Conservation (phyloP, 2,113 vertebrate species). For the Passer montanus region DNA sequence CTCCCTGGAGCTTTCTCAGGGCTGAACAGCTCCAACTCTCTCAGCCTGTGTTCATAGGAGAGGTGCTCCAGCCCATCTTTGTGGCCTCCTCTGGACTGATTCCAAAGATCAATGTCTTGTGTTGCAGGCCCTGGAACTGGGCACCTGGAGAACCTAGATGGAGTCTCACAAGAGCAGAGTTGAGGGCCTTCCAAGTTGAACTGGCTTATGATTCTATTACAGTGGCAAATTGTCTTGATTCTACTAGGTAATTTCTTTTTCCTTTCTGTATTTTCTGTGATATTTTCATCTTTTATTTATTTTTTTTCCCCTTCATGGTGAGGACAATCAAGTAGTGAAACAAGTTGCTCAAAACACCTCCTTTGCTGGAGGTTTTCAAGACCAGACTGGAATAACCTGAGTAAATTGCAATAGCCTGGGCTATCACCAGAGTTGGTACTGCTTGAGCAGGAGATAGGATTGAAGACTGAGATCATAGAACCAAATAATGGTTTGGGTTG, state of each 20-base stretch:
- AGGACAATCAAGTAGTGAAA: background rate
- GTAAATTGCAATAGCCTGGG: background rate
- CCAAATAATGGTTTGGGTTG: background rate
- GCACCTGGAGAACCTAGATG: background rate
- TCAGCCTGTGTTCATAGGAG: background rate
- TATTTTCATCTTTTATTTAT: background rate
- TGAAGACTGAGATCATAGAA: background rate
- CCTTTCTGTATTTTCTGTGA: background rate
- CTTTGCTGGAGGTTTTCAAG: background rate
- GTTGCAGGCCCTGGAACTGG: background rate
- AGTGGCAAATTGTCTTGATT: background rate
- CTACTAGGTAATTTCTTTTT: background rate
- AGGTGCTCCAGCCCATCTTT: background rate
- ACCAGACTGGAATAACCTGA: background rate
- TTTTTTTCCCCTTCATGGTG: fast-evolving
- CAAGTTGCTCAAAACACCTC: background rate
- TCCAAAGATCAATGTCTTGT: background rate
- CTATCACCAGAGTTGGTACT: background rate
- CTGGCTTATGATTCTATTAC: background rate
- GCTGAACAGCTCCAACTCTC: background rate
- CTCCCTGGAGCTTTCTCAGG: background rate
- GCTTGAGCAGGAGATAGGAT: background rate
- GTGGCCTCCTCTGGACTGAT: background rate
- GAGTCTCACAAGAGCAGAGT: background rate
- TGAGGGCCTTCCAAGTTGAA: background rate